phyloP scores from a whole-genome alignment of 2,113 vertebrate genomes.

The Xenopus laevis region DNA sequence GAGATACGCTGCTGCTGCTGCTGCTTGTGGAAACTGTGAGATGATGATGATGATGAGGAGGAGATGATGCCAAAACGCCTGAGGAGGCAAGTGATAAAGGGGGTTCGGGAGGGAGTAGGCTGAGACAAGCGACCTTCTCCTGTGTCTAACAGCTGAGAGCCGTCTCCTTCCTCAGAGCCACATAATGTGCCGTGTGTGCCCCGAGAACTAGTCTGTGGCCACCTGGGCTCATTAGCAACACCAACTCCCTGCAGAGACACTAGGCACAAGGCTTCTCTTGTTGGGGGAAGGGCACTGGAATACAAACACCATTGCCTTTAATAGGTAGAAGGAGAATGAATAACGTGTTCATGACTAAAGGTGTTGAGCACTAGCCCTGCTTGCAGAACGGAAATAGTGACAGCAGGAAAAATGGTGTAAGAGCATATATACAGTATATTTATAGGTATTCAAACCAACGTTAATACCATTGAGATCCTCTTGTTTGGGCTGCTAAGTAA shows the following conservation, averaged over 20 bases:
- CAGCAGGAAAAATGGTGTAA: too few relatives aligned
- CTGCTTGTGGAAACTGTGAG: too few relatives aligned
- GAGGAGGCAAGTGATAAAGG: slow-evolving; percentile 15
- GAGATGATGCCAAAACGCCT: slow-evolving; percentile 8
- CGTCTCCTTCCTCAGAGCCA: neutral
- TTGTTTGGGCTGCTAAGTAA: too few relatives aligned
- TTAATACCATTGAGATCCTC: too few relatives aligned
- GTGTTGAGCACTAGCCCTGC: too few relatives aligned
- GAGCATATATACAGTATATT: too few relatives aligned
- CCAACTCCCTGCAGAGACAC: slow-evolving; percentile 45
- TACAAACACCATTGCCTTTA: neutral
- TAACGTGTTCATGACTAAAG: neutral
- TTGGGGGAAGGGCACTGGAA: neutral
- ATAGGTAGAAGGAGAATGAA: too few relatives aligned
- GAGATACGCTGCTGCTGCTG: slow-evolving; percentile 10
- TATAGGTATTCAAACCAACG: too few relatives aligned
- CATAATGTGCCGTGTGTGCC: neutral
- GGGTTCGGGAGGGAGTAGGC: neutral
- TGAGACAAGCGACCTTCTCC: neutral
- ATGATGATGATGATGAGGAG: neutral
- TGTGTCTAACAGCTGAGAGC: slow-evolving; percentile 17
- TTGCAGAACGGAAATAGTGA: too few relatives aligned
- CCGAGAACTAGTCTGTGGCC: slow-evolving; percentile 46
- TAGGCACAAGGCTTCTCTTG: slow-evolving; percentile 14
- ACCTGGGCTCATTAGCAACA: slow-evolving; percentile 58